Percentiles rank a stretch among this genome's conserved stretches.
These are phyloP conservation scores for Clarias pachynema DNA, from an alignment of 2,797 vertebrate species.

Conservation along the genomic window DNA sequence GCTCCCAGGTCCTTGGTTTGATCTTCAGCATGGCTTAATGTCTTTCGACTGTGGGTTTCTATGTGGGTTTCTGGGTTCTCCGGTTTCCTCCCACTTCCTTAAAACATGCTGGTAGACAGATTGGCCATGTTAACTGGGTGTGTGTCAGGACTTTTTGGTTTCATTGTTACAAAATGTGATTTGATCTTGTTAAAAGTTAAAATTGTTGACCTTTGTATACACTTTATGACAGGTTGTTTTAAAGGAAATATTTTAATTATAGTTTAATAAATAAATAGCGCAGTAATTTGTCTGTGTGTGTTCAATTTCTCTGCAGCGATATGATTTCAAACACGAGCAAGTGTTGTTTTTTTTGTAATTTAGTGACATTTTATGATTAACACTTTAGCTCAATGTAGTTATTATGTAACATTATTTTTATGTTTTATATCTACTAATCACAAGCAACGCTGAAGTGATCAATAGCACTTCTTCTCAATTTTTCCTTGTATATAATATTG, in stretches of 20 bases:
- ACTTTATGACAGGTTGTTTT: neutral
- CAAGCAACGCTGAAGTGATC: neutral
- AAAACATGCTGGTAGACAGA: neutral
- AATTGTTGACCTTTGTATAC: neutral
- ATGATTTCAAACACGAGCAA: neutral
- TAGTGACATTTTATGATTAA: neutral
- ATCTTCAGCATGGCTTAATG: neutral
- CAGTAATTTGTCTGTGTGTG: neutral
- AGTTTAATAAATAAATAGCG: too few relatives aligned
- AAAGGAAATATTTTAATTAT: too few relatives aligned
- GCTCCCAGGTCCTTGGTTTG: neutral
- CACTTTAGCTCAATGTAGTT: neutral
- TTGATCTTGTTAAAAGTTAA: neutral
- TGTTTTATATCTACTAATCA: neutral
- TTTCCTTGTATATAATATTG: too few relatives aligned
- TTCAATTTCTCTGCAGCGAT: neutral
- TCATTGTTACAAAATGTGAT: neutral
- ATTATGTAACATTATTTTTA: neutral
- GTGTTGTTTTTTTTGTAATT: neutral
- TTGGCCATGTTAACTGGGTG: neutral
- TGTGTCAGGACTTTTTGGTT: neutral
- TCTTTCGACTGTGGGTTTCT: neutral
- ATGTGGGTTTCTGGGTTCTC: neutral
- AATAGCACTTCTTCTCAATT: too few relatives aligned
- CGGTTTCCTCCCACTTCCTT: neutral